phyloP scores from a whole-genome alignment of 2,888 invertebrate species.

The Venustoraphidia nigricollis region DNA sequence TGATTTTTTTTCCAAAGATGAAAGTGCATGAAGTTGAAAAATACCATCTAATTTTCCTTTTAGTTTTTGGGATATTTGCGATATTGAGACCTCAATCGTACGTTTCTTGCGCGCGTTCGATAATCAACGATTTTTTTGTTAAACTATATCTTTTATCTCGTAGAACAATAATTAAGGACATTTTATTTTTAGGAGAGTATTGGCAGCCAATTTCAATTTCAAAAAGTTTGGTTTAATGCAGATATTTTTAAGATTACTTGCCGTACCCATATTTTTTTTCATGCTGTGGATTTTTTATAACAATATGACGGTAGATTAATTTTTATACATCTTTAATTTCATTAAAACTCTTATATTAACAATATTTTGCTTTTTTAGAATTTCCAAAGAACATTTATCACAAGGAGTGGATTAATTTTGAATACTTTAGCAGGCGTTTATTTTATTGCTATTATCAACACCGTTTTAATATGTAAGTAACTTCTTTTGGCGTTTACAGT shows the following conservation, averaged over 20 bases:
- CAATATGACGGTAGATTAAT: slow-evolving; percentile 35
- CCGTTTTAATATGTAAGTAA: slow-evolving; percentile 51
- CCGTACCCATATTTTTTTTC: slow-evolving; percentile 61
- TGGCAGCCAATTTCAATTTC: slow-evolving; percentile 64
- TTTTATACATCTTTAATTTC: slow-evolving; percentile 2
- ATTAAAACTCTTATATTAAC: background rate
- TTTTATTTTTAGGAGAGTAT: slow-evolving; percentile 44
- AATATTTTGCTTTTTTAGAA: slow-evolving; percentile 26
- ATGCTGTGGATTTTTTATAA: slow-evolving; percentile 67
- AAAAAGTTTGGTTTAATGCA: slow-evolving; percentile 61
- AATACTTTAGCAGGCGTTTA: slow-evolving; percentile 51
- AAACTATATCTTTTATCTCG: too few species aligned
- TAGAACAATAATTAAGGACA: slow-evolving; percentile 1
- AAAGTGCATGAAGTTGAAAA: too few species aligned
- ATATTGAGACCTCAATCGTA: too few species aligned
- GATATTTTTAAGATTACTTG: slow-evolving; percentile 55
- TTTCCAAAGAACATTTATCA: slow-evolving; percentile 52
- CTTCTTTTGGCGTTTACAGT: background rate
- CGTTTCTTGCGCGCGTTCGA: too few species aligned
- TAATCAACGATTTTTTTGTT: too few species aligned
- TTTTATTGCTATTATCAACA: slow-evolving; percentile 51
- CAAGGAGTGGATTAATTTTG: slow-evolving; percentile 53
- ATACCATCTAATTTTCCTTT: too few species aligned
- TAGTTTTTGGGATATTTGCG: too few species aligned
- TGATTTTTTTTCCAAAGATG: too few species aligned